phyloP scores from a whole-genome alignment of 1,140 invertebrate genomes.

The Leptinotarsa defecta region DNA sequence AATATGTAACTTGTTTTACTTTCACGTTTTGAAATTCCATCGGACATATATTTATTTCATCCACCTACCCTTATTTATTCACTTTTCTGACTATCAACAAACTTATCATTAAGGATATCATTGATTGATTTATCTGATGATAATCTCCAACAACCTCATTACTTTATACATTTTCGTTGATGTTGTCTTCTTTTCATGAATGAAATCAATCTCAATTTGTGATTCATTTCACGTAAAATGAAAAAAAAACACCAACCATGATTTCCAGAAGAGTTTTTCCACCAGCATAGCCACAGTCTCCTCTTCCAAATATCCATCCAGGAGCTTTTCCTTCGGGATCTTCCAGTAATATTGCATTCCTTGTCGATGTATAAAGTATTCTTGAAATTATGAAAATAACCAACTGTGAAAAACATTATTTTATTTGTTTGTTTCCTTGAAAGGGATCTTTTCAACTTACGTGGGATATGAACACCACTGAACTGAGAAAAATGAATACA shows the following conservation, averaged over 20 bases:
- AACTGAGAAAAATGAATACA: conserved; percentile 32
- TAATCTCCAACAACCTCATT: neutral
- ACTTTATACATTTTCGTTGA: neutral
- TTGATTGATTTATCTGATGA: neutral
- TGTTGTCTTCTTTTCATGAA: neutral
- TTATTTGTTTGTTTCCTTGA: neutral
- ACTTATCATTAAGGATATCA: neutral
- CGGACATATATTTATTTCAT: too few relatives aligned
- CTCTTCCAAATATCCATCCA: conserved; percentile 52
- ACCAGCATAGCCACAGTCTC: conserved; percentile 44
- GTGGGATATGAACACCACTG: conserved; percentile 37
- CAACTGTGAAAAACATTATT: conserved; percentile 28
- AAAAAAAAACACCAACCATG: conserved; percentile 34
- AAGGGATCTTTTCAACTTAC: conserved; percentile 24
- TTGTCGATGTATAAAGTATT: conserved; percentile 52
- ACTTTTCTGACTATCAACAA: neutral
- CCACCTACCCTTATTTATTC: neutral
- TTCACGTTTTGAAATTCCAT: too few relatives aligned
- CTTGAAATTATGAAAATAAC: conserved; percentile 42
- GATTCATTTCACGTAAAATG: neutral
- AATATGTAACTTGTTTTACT: too few relatives aligned
- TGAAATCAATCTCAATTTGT: neutral
- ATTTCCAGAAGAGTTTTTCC: conserved; percentile 45
- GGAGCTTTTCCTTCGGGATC: conserved; percentile 47
- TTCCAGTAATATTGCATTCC: conserved; percentile 50